Percentiles rank a stretch among this genome's conserved stretches.
Evolutionary conservation across 92 coral and sea anemone species (phyloP).

Genomic region (Umimayanthus chanpuru): DNA sequence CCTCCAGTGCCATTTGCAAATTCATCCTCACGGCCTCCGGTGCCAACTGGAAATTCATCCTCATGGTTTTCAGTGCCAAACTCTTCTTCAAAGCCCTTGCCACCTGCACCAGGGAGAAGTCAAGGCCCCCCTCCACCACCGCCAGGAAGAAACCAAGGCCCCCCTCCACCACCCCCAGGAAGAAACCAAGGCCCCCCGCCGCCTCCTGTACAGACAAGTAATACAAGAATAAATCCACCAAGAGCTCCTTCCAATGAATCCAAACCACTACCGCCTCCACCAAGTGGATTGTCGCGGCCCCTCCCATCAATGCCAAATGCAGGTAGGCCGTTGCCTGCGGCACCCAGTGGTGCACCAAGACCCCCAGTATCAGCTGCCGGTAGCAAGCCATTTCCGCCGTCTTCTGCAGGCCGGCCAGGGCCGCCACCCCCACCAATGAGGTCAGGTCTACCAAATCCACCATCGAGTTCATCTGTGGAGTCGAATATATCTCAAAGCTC

Average conservation of each 20-base stretch:
- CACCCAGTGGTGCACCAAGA: constrained; percentile 55
- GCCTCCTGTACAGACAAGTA: constrained; percentile 65
- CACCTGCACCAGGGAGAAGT: constrained; percentile 60
- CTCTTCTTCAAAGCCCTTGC: constrained; percentile 48
- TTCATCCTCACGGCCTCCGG: constrained; percentile 34
- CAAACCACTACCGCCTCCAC: constrained; percentile 92
- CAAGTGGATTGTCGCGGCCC: constrained; percentile 69
- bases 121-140: constrained; percentile 85
- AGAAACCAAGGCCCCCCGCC: constrained; percentile 67
- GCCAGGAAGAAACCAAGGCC: constrained; percentile 71
- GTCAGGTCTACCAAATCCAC: constrained; percentile 62
- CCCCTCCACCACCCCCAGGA: constrained; percentile 72
- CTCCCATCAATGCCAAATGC: constrained; percentile 62
- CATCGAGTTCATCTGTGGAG: constrained; percentile 51
- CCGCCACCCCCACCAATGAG: constrained; percentile 85
- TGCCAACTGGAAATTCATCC: constrained; percentile 25
- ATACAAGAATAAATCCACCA: constrained; percentile 44
- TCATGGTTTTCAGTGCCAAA: constrained; percentile 36
- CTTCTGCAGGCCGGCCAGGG: constrained; percentile 62
- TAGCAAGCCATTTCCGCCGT: constrained; percentile 67
- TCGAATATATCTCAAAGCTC: constrained; percentile 52
- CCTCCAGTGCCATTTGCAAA: constrained; percentile 15
- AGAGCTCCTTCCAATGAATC: constrained; percentile 67
- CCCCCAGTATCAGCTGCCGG: constrained; percentile 53
- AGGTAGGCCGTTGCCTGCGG: constrained; percentile 57